Evolutionary conservation across 2,797 vertebrate genomes (phyloP), one percentile per base, ranked within the genome.

Genomic region (Schizopygopsis malacanthus): DNA sequence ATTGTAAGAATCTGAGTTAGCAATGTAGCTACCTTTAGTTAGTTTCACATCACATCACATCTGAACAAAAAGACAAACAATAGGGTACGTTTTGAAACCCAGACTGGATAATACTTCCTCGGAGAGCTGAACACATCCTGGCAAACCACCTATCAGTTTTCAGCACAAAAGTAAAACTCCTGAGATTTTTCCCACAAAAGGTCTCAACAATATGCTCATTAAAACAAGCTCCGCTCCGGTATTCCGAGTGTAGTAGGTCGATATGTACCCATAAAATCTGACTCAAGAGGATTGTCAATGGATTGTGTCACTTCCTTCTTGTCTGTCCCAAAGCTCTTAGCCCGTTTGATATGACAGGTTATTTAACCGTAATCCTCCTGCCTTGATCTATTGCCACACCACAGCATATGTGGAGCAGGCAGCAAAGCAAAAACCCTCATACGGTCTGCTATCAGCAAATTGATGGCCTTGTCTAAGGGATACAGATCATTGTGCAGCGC

Each of bases 401-500:
- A 16, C 67, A 85, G 85, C 79, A 56, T 79, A 59, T 79, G 69
- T 70, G 67, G 69, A 69, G 25, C 50, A 70, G 78, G 67, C 80
- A 61, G 79, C 20, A 25, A 67, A 50, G 65, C 39, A 45, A 47
- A 70, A 73, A 85, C 61, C 61, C 69, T 45, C 77, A 73, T 73
- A 56, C 33, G 43, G 72, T 82, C 78, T 69, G 33, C 67, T 75
- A 72, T 85, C 63, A 76, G 70, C 45, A 50, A 81, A 87, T 89
- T 84, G 85, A 85, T 85, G 56, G 67, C 67, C 72, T 61, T 88
- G 79, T 82, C 52, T 85, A 43, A 56, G 16, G 87, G 70, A 82
- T 81, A 70, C 79, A 88, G 84, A 89, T 88, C 82, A 85, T 50
- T 88, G 82, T 87, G 79, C 87, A 79, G 82, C 37, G 72, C 85